These are phyloP conservation scores for Tichodroma muraria DNA, from an alignment of 2,113 vertebrate species.

Conservation along the genomic window DNA sequence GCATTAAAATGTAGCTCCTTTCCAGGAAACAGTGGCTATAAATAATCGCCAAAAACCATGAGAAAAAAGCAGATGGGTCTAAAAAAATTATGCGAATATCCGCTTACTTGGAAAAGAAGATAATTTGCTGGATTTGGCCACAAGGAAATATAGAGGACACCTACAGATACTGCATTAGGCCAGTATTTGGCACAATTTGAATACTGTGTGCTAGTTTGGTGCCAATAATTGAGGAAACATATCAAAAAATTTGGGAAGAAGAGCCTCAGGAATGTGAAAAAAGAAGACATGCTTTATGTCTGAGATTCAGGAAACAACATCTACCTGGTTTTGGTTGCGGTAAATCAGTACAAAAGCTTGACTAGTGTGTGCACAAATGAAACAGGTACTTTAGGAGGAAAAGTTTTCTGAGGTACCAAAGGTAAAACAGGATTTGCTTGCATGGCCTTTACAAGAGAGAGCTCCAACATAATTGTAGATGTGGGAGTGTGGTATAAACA, in stretches of 20 bases:
- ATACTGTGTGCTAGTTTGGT: background rate
- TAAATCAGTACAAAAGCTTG: background rate
- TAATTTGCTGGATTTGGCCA: background rate
- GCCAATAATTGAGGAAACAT: background rate
- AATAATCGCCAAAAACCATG: background rate
- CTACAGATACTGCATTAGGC: background rate
- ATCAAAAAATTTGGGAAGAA: background rate
- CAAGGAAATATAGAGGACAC: background rate
- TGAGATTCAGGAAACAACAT: background rate
- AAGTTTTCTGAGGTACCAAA: background rate
- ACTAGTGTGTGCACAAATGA: background rate
- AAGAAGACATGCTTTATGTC: background rate
- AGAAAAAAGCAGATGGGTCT: background rate
- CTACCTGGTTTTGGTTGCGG: background rate
- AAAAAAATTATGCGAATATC: background rate
- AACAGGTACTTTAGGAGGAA: background rate
- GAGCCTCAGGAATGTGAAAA: background rate
- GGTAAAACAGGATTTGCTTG: background rate
- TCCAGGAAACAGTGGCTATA: background rate
- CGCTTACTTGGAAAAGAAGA: background rate
- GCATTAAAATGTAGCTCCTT: background rate
- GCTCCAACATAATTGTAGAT: background rate
- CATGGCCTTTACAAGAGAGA: background rate
- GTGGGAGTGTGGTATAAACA: background rate
- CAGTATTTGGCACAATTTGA: background rate